Base-by-base conservation (phyloP, 2,888 invertebrate genomes). In the Oscheius myriophilus region DNA sequence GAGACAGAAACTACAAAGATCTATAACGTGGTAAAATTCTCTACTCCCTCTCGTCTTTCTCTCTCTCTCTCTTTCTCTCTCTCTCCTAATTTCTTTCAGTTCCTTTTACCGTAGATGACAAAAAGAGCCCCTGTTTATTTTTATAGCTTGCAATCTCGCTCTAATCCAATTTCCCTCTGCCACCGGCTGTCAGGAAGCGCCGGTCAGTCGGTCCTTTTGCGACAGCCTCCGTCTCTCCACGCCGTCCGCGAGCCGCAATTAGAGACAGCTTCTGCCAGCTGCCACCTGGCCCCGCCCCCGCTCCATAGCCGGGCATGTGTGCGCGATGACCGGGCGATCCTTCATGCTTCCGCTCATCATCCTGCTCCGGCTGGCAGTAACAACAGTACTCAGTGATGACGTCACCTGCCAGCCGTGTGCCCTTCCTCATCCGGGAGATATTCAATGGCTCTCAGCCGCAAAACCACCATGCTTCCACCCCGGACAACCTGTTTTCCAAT, bases 391-490 rank as follows among this genome's bases (percentile, higher is more conserved):
- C 1, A 12, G 16, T n/a, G 25, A 23, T n/a, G 25, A n/a, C n/a
- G n/a, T 12, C 18, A 14, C 23, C 21, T 23, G 51, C 25, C 16
- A 25, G 12, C 21, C 58, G 3, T 23, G 26, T 18, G 33, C 49
- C 61, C 61, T 61, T 7, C 61, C 61, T n/a, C 69, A 69, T 65
- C 69, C 69, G 11, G 41, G 25, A 11, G 65, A 63, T 21, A 71
- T 76, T 16, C 70, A 76, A 7, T 80, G 78, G 75, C 64, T 82
- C 1, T 71, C 76, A 4, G 62, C 73, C 25, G 57, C 73, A 9
- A 64, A 73, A 42, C 79, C 81, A 11, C 80, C 79, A 14, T 83
- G 83, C 69, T 63, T 82, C 12, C 82, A 83, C 71, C 73, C 78
- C 9, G 83, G 83, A n/a, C 82, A 82, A 57, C 76, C 81, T 0